phyloP scores from a whole-genome alignment of 2,113 vertebrate species.

The Vidua chalybeata region DNA sequence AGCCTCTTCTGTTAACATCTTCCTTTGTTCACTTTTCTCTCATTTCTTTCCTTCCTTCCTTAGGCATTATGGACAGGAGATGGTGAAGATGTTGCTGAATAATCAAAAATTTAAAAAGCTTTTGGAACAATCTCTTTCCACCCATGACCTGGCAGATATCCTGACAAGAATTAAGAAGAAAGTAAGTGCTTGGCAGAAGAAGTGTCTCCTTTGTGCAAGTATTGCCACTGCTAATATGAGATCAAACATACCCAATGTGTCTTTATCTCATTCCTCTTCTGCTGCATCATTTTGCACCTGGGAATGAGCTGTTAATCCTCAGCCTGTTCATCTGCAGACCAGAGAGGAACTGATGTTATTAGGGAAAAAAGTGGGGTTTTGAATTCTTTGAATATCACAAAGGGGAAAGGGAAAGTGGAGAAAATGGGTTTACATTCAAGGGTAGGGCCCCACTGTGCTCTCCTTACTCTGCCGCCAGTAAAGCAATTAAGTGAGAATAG shows the following conservation, averaged over 20 bases:
- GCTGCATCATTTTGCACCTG: background rate
- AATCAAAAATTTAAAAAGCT: constrained; percentile 55
- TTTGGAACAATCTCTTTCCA: background rate
- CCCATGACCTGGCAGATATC: constrained; percentile 59
- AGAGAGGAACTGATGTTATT: too few relatives aligned
- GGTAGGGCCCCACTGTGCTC: too few relatives aligned
- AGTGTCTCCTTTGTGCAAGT: background rate
- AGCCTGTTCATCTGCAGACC: background rate
- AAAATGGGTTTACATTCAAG: too few relatives aligned
- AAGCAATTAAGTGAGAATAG: too few relatives aligned
- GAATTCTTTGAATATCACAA: too few relatives aligned
- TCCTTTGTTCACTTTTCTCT: background rate
- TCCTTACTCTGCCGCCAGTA: too few relatives aligned
- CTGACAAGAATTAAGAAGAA: constrained; percentile 62
- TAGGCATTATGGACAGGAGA: constrained; percentile 61
- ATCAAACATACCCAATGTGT: background rate
- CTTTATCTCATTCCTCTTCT: background rate
- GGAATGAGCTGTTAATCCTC: background rate
- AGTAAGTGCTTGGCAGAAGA: constrained; percentile 37
- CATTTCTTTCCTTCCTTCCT: background rate
- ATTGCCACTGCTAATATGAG: background rate
- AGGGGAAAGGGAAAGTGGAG: too few relatives aligned
- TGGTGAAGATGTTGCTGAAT: constrained; percentile 65
- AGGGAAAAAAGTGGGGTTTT: too few relatives aligned
- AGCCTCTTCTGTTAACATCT: background rate